Percentiles rank a stretch among this genome's conserved stretches.
phyloP scores from a whole-genome alignment of 2,888 invertebrate genomes.

The Anticlea derivata region DNA sequence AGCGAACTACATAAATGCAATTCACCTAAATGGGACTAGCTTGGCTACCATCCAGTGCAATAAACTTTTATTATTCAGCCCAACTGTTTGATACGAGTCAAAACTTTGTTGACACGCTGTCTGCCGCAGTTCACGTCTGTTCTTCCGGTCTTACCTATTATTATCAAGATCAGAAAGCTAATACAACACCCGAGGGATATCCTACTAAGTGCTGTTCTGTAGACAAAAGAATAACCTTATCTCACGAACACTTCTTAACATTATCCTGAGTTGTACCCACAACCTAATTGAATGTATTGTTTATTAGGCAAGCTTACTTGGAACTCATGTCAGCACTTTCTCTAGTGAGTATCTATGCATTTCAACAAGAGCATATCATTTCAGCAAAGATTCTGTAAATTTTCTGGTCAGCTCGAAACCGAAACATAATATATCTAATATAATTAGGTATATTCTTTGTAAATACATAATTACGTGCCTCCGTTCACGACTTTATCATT shows the following conservation, averaged over 20 bases:
- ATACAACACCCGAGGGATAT: not conserved
- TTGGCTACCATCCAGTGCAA: slow-evolving; percentile 21
- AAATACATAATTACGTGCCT: not conserved
- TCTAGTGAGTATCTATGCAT: slow-evolving; percentile 18
- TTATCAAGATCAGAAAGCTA: slow-evolving; percentile 7
- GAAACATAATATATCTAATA: too few species aligned
- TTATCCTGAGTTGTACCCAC: not conserved
- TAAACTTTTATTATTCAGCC: slow-evolving; percentile 13
- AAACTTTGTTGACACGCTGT: slow-evolving; percentile 15
- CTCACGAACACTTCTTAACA: too few species aligned
- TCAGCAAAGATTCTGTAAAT: not conserved
- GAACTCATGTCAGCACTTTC: slow-evolving; percentile 12
- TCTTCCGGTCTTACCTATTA: slow-evolving; percentile 7
- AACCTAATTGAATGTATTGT: slow-evolving; percentile 14
- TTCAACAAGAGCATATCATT: slow-evolving; percentile 1
- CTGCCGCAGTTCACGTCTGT: slow-evolving; percentile 4
- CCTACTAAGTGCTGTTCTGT: not conserved
- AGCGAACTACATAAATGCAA: slow-evolving; percentile 4
- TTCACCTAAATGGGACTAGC: slow-evolving; percentile 11
- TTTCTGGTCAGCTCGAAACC: not conserved
- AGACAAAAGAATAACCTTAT: not conserved
- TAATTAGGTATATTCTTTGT: too few species aligned
- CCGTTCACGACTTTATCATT: not conserved
- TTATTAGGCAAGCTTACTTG: slow-evolving; percentile 24
- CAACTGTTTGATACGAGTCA: slow-evolving; percentile 7